phyloP scores from a whole-genome alignment of 2,113 vertebrate species.

The Irena cyanogastra region DNA sequence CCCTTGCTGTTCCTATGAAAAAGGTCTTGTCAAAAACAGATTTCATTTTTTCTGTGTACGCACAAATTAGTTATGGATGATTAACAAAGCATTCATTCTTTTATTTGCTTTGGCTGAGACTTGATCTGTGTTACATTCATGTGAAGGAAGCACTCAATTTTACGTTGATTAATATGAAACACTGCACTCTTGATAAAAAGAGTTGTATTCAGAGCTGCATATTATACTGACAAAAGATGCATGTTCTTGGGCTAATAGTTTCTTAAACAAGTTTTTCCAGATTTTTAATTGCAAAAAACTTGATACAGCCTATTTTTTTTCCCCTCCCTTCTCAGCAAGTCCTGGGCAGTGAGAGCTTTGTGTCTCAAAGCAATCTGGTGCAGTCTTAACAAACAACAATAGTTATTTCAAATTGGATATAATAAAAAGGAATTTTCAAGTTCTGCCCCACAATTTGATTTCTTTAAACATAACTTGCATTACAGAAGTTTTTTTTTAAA shows the following conservation, averaged over 20 bases:
- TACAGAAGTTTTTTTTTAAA: background rate
- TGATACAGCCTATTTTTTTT: background rate
- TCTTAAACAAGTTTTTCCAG: slow-evolving; percentile 57
- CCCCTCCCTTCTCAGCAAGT: background rate
- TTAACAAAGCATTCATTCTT: slow-evolving; percentile 77
- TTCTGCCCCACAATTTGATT: background rate
- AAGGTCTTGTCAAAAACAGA: slow-evolving; percentile 69
- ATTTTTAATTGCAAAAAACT: slow-evolving; percentile 47
- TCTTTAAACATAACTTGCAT: background rate
- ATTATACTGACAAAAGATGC: slow-evolving; percentile 50
- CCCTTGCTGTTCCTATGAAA: slow-evolving; percentile 63
- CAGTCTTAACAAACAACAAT: background rate
- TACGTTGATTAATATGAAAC: slow-evolving; percentile 66
- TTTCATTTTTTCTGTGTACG: slow-evolving; percentile 66
- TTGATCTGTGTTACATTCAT: slow-evolving; percentile 63
- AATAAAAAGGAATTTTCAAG: background rate
- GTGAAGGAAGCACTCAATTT: slow-evolving; percentile 72
- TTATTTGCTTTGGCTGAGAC: slow-evolving; percentile 78
- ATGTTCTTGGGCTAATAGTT: slow-evolving; percentile 45
- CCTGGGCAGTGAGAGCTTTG: background rate
- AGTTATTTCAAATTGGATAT: background rate
- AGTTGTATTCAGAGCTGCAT: slow-evolving; percentile 21
- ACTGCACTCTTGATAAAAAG: slow-evolving; percentile 58
- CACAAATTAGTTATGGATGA: slow-evolving; percentile 78
- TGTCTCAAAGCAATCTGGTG: background rate